Base-by-base conservation (phyloP, 2,888 invertebrate species). In the Kuschelorhynchus macadamiae region DNA sequence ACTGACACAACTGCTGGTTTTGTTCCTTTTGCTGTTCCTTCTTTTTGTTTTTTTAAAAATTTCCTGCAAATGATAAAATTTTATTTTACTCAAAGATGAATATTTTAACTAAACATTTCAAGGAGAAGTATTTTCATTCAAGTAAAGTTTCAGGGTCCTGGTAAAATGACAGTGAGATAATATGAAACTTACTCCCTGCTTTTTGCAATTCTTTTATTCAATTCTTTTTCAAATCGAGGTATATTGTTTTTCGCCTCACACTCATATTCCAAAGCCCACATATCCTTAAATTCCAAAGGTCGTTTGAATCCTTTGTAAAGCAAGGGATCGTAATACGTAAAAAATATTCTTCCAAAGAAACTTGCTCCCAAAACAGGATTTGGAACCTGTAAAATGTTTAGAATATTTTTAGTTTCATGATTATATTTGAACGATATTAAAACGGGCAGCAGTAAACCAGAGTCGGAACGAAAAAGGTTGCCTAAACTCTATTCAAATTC, bases 201-300 rank as follows among this genome's bases (percentile, higher is more conserved):
- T 82, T 91, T 90, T 72, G 84, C 87, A 18, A 90, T 82, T 63
- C 87, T 88, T 72, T 86, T 86, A 73, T 89, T 86, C 94, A 95
- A 95, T 78, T 90, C 86, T 1, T 33, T 47, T 25, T 71, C 92
- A 80, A 95, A 95, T 52, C 85, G 85, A 1, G 93, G 92, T 73
- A 93, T 90, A 1, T 94, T 89, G 82, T 90, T 89, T 63, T 85
- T 86, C 12, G 93, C 91, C 56, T 88, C 89, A 79, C 95, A 93
- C 70, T 89, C 77, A 1, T 78, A 75, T 20, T 86, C 86, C 62
- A 89, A 76, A 41, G 84, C 79, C 86, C 87, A 88, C 39, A 89
- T n/a, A n/a, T n/a, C n/a, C n/a, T n/a, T n/a, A n/a, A n/a, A n/a
- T n/a, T n/a, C n/a, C n/a, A n/a, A n/a, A 76, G 87, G 83, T 50